phyloP scores from a whole-genome alignment of 2,113 vertebrate species.

The Podiceps cristatus region DNA sequence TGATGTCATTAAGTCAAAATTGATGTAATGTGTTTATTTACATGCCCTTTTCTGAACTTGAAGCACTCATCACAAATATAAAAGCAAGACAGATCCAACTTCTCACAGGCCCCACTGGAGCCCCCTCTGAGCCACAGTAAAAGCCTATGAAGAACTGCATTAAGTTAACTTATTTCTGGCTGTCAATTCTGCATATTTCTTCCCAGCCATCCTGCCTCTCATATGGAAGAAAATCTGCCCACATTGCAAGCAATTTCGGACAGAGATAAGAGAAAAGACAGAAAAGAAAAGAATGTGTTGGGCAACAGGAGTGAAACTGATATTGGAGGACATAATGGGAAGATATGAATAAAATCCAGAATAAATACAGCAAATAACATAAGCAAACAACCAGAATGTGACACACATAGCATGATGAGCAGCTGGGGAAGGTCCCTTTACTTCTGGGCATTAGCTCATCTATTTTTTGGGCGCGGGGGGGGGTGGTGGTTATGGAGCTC shows the following conservation, averaged over 20 bases:
- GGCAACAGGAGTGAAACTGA: background rate
- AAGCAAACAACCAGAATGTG: background rate
- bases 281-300: background rate
- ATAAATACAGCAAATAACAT: background rate
- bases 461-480: too few species aligned
- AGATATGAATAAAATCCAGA: background rate
- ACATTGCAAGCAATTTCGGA: background rate
- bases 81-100: background rate
- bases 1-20: background rate
- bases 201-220: background rate
- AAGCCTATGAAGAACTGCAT: background rate
- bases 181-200: background rate
- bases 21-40: background rate
- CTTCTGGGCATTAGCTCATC: background rate
- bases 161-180: background rate
- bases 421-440: background rate
- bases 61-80: background rate
- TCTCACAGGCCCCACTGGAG: background rate
- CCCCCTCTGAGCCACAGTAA: background rate
- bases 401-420: background rate
- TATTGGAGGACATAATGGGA: background rate
- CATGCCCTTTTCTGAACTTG: background rate
- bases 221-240: background rate
- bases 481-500: background rate
- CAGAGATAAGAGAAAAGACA: background rate